phyloP scores from a whole-genome alignment of 2,888 invertebrate genomes.

The Oscheius sp. region DNA sequence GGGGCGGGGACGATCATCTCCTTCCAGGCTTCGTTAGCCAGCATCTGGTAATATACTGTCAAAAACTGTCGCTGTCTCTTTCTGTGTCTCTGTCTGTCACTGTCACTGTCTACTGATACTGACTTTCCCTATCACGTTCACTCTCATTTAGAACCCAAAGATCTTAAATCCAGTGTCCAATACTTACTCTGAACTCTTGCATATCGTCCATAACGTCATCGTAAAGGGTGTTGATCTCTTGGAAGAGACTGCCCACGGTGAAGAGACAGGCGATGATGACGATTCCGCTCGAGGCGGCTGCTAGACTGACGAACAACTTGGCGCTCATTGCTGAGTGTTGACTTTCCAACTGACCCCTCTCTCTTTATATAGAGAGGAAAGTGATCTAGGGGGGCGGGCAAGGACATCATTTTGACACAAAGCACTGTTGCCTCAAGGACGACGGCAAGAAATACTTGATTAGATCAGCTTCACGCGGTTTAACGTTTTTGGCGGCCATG shows the following conservation, averaged over 20 bases:
- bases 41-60: slow-evolving; percentile 40
- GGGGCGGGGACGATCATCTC: slow-evolving; percentile 54
- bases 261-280: slow-evolving; percentile 60
- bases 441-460: slow-evolving; percentile 31
- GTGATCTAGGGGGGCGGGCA: slow-evolving; percentile 15
- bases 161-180: neutral
- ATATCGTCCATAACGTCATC: slow-evolving; percentile 64
- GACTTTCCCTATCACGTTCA: no score
- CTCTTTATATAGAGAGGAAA: slow-evolving; percentile 24
- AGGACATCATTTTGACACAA: neutral
- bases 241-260: slow-evolving; percentile 61
- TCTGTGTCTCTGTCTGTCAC: neutral
- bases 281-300: slow-evolving; percentile 58
- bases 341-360: neutral
- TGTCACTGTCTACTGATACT: no score
- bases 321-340: slow-evolving; percentile 47
- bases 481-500: slow-evolving; percentile 18
- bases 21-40: slow-evolving; percentile 61
- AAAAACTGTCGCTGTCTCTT: neutral
- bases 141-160: no score
- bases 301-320: slow-evolving; percentile 55
- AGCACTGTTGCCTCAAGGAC: slow-evolving; percentile 6
- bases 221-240: slow-evolving; percentile 66
- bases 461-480: slow-evolving; percentile 25
- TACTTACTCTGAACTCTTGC: slow-evolving; percentile 62